Conservation (phyloP, 2,888 invertebrate genomes). For the Hemicrepidius hirtus region DNA sequence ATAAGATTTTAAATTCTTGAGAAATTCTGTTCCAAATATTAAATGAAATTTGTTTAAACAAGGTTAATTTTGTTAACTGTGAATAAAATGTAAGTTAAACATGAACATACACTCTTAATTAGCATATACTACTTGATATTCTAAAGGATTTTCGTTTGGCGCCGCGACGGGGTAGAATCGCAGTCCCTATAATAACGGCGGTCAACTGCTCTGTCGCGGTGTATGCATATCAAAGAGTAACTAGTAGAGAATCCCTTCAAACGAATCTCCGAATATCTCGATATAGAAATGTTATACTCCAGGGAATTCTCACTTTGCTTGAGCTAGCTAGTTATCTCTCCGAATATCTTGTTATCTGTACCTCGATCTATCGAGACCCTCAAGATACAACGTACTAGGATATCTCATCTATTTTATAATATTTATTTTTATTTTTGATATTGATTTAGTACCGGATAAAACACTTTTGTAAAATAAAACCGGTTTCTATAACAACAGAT, state of each 20-base stretch:
- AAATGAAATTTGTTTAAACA: too few relatives aligned
- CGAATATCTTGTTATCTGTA: conserved; percentile 28
- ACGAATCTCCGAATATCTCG: conserved; percentile 50
- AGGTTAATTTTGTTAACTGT: too few relatives aligned
- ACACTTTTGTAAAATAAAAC: not conserved
- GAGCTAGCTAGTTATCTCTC: conserved; percentile 28
- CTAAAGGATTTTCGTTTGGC: conserved; percentile 19
- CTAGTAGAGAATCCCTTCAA: conserved; percentile 43
- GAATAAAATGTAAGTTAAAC: too few relatives aligned
- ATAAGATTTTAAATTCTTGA: too few relatives aligned
- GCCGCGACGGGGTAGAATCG: conserved; percentile 43
- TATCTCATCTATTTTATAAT: conserved; percentile 16
- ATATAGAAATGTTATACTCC: conserved; percentile 54
- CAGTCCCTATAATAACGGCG: conserved; percentile 47
- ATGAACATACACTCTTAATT: conserved; percentile 23
- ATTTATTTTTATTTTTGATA: conserved; percentile 3
- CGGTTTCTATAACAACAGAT: too few relatives aligned
- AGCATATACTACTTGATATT: conserved; percentile 17
- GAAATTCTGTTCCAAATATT: too few relatives aligned
- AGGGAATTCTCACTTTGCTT: conserved; percentile 35
- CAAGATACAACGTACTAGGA: conserved; percentile 8
- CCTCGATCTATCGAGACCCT: conserved; percentile 14
- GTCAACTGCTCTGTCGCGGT: conserved; percentile 41
- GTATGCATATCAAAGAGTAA: conserved; percentile 54
- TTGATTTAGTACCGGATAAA: not conserved